These are phyloP conservation scores for Brachionus rubens DNA, from an alignment of 1,140 invertebrate genomes.

Conservation along the genomic window DNA sequence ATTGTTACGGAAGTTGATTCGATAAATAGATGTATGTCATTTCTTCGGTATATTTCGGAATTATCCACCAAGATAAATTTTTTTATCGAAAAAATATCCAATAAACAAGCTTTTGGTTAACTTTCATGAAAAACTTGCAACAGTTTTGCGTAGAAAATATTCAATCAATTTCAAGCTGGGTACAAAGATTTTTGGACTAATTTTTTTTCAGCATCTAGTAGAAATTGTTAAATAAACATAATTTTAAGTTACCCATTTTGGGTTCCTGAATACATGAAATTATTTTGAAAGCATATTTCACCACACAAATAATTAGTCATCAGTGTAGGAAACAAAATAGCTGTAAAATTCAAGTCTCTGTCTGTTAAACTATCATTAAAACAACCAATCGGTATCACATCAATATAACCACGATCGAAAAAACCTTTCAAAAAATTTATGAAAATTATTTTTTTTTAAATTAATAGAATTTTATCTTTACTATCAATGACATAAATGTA, in stretches of 20 bases:
- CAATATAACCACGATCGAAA: neutral
- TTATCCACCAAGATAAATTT: too few relatives aligned
- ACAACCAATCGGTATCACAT: neutral
- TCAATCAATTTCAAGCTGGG: too few relatives aligned
- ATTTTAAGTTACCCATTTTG: neutral
- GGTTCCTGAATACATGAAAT: neutral
- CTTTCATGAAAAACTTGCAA: too few relatives aligned
- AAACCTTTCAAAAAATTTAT: neutral
- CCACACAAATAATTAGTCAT: neutral
- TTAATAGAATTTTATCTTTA: neutral
- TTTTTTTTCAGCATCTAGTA: neutral
- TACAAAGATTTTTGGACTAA: too few relatives aligned
- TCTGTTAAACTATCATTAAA: neutral
- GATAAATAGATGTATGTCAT: too few relatives aligned
- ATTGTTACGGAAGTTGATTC: too few relatives aligned
- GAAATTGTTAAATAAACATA: neutral
- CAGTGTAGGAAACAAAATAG: neutral
- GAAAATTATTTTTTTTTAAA: neutral
- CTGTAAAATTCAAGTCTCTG: neutral
- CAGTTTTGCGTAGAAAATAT: too few relatives aligned
- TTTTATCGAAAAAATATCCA: too few relatives aligned
- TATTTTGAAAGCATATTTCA: slow-evolving; percentile 2
- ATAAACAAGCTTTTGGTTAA: too few relatives aligned
- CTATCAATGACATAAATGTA: too few relatives aligned
- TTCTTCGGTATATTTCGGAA: too few relatives aligned